Percentiles rank a stretch among this genome's conserved stretches.
Conservation (phyloP, 2,113 vertebrate species). For the Galemys pyrenaicus region DNA sequence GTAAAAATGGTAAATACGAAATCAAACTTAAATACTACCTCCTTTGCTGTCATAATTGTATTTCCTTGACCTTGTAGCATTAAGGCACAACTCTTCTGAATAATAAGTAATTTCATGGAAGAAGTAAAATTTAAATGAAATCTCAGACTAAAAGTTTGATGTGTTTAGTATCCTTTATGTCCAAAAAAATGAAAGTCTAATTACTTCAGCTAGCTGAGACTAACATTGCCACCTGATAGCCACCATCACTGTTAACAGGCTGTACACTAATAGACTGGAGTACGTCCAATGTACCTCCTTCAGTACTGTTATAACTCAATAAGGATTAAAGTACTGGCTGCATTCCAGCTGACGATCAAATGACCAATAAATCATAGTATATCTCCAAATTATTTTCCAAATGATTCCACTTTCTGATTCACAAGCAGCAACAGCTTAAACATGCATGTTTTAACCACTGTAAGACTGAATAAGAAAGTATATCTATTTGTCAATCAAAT, state of each 20-base stretch:
- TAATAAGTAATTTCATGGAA: neutral
- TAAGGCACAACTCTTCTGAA: constrained; percentile 11
- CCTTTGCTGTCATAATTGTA: neutral
- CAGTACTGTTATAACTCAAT: neutral
- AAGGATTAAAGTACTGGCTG: neutral
- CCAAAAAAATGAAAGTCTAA: constrained; percentile 15
- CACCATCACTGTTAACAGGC: neutral
- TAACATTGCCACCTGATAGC: constrained; percentile 6
- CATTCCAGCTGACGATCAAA: neutral
- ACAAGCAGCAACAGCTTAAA: neutral
- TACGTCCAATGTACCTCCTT: neutral
- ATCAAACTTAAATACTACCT: constrained; percentile 34
- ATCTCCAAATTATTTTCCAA: neutral
- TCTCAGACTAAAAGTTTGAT: neutral
- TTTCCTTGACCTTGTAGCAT: neutral
- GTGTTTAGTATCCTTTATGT: constrained; percentile 7
- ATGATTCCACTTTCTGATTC: neutral
- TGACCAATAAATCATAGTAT: neutral
- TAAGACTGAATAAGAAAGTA: neutral
- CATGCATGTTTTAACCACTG: neutral
- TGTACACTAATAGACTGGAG: neutral
- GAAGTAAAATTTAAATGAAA: neutral
- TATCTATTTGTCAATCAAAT: neutral
- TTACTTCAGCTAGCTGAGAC: neutral
- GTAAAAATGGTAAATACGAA: constrained; percentile 8